Percentiles rank a stretch among this genome's conserved stretches.
phyloP scores from a whole-genome alignment of 1,140 invertebrate species.

The Drosophila sproati region DNA sequence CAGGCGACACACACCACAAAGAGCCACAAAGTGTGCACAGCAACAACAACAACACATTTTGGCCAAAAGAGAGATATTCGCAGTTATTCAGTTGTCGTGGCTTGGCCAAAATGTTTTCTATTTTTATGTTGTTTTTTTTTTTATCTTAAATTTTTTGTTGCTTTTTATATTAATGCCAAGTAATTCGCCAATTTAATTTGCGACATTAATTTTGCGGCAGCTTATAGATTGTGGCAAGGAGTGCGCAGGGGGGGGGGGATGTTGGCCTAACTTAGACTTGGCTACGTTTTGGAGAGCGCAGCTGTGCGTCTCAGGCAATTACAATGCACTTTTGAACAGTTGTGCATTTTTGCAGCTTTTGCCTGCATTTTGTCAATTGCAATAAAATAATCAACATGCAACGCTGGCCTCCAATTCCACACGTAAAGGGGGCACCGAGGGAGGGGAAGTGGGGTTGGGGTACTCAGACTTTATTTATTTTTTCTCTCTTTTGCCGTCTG shows the following conservation, averaged over 20 bases:
- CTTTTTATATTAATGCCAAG: slow-evolving; percentile 49
- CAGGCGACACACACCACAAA: slow-evolving; percentile 9
- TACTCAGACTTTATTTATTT: slow-evolving; percentile 39
- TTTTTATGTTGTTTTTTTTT: slow-evolving; percentile 1
- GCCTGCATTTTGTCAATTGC: slow-evolving; percentile 68
- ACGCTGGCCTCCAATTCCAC: slow-evolving; percentile 26
- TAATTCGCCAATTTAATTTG: slow-evolving; percentile 64
- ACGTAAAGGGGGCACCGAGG: not conserved
- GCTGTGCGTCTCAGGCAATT: slow-evolving; percentile 44
- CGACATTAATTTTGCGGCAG: slow-evolving; percentile 49
- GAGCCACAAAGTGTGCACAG: not conserved
- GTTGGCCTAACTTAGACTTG: slow-evolving; percentile 2
- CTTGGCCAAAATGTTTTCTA: slow-evolving; percentile 18
- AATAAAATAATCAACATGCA: slow-evolving; percentile 71
- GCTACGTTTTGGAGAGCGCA: slow-evolving; percentile 48
- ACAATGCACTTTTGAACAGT: slow-evolving; percentile 41
- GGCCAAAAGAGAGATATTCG: slow-evolving; percentile 14
- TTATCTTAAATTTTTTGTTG: slow-evolving; percentile 9
- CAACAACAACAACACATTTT: not conserved
- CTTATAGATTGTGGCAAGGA: not conserved
- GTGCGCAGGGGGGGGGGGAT: not conserved
- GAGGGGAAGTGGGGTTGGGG: not conserved
- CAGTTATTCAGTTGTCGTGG: slow-evolving; percentile 17
- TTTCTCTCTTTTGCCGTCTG: slow-evolving; percentile 32
- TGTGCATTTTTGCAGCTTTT: slow-evolving; percentile 31